Evolutionary conservation across 1,140 invertebrate genomes (phyloP).

Genomic region (Thaumetopoea pityocampa): DNA sequence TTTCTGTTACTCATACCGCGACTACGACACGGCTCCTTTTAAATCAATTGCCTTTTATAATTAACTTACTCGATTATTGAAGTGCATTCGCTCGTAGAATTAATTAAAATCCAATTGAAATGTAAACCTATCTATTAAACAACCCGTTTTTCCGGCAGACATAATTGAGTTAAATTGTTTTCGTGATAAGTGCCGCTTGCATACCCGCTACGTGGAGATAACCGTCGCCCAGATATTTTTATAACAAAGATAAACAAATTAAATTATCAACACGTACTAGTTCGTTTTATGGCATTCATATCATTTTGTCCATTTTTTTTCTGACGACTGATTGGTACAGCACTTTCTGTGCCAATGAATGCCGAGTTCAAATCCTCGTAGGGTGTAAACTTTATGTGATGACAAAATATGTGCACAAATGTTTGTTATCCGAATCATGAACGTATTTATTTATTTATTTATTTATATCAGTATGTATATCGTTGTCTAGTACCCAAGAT

Average conservation of each 20-base stretch:
- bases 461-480: too few relatives aligned
- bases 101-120: conserved; percentile 64
- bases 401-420: too few relatives aligned
- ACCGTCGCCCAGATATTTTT: conserved; percentile 24
- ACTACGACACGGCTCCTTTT: conserved; percentile 65
- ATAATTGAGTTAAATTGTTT: conserved; percentile 53
- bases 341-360: too few relatives aligned
- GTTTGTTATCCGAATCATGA: too few relatives aligned
- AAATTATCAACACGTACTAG: conserved; percentile 14
- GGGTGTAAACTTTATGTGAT: too few relatives aligned
- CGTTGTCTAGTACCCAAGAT: too few relatives aligned
- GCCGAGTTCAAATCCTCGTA: too few relatives aligned
- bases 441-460: too few relatives aligned
- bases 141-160: conserved; percentile 57
- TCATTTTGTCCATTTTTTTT: conserved; percentile 5
- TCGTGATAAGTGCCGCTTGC: conserved; percentile 37
- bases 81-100: conserved; percentile 62
- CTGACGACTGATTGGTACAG: background rate
- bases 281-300: conserved; percentile 5
- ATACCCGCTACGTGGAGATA: conserved; percentile 14
- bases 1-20: conserved; percentile 72
- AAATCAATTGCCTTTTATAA: conserved; percentile 75
- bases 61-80: conserved; percentile 69
- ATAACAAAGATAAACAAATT: conserved; percentile 6
- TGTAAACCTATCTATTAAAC: conserved; percentile 55